Percentiles rank a stretch among this genome's conserved stretches.
phyloP scores from a whole-genome alignment of 2,113 vertebrate genomes.

The Talpa occidentalis region DNA sequence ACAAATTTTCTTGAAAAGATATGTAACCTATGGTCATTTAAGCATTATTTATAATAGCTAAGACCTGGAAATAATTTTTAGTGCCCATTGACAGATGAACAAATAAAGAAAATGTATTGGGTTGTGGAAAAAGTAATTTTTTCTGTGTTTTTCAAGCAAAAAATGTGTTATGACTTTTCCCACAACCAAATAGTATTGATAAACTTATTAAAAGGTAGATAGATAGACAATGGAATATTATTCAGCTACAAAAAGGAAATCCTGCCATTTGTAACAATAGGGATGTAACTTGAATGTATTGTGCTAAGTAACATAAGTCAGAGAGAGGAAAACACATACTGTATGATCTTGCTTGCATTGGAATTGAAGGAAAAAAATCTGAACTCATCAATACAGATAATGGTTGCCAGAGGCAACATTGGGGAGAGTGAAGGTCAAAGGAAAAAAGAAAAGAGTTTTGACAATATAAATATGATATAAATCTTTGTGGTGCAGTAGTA shows the following conservation, averaged over 20 bases:
- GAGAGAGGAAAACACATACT: background rate
- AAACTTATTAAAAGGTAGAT: too few relatives aligned
- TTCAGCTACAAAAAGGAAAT: background rate
- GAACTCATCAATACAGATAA: background rate
- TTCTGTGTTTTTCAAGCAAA: too few relatives aligned
- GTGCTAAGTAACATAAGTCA: background rate
- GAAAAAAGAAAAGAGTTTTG: background rate
- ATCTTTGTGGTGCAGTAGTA: background rate
- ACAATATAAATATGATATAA: background rate
- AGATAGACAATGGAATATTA: background rate
- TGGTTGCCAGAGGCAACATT: background rate
- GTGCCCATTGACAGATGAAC: background rate
- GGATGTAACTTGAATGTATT: background rate
- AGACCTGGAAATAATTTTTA: background rate
- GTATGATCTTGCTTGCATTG: background rate
- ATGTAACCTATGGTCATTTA: background rate
- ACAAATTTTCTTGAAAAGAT: background rate
- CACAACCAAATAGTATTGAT: too few relatives aligned
- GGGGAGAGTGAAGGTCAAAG: background rate
- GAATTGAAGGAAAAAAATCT: background rate
- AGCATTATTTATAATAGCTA: background rate
- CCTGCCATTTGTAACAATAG: background rate
- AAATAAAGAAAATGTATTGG: background rate
- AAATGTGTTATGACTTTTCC: too few relatives aligned
- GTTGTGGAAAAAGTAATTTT: background rate